Base-by-base conservation (phyloP, 2,797 vertebrate species). In the Smutsia temminckii region DNA sequence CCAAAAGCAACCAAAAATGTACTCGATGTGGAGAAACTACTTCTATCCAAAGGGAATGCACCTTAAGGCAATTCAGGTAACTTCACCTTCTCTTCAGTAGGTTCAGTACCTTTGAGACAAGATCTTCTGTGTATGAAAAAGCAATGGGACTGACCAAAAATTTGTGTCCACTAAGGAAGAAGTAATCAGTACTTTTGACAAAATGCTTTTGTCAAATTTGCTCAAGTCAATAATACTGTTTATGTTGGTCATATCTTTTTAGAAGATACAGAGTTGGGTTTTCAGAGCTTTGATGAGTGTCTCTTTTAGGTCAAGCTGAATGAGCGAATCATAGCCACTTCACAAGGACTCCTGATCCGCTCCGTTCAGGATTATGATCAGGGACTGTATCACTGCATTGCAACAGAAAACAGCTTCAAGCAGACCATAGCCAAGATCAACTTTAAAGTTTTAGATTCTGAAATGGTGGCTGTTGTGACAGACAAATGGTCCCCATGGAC, bases 311-410 rank as follows among this genome's bases (percentile, higher is more conserved):
- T 99, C 77, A 99, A 99, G 97, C 98, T 99, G 95, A 99, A 98
- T 13, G 99, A 99, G 42, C 99, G 99, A 5, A 98, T 99, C 81
- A 97, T 99, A 83, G 99, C 99, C 72, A 99, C 99, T 0, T 98
- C 99, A n/a, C 99, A 99, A 74, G 99, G 99, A 96, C 99, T 99
- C 29, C 98, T 99, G 80, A 99, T 99, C 85, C 99, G 99, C 91
- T 98, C 98, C 0, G 98, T 99, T 81, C 99, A 99, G 96, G 98
- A 98, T 71, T 98, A 98, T 0, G 99, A 99, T 98, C 99, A 99
- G 96, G 99, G 99, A 12, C 98, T 99, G 1, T 99, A 99, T 97
- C 99, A 99, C 97, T 99, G 99, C 98, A 99, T 99, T 13, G 99
- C 99, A 3, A 99, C 99, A 0, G 99, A 99, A 97, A 99, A 99